Conservation (phyloP, 2,797 vertebrate genomes). For the Peromyscus attwateri region DNA sequence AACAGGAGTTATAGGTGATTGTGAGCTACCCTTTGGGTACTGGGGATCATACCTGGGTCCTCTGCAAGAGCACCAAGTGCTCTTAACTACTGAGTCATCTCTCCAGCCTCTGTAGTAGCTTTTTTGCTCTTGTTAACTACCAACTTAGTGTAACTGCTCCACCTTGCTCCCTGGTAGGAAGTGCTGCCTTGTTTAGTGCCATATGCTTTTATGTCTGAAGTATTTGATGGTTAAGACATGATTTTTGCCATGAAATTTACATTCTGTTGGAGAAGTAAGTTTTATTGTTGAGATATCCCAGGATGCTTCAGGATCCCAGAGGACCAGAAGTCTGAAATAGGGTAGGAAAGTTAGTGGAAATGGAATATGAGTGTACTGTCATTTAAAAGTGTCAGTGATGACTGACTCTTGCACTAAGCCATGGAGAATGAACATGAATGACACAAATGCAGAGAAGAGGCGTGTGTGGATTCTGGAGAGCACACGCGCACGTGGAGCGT, state of each 20-base stretch:
- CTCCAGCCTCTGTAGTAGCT: background rate
- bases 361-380: background rate
- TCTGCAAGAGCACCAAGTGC: background rate
- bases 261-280: background rate
- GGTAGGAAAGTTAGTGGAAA: background rate
- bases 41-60: background rate
- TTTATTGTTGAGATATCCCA: background rate
- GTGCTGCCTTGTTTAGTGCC: background rate
- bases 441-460: conserved; percentile 17
- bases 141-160: background rate
- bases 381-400: background rate
- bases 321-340: background rate
- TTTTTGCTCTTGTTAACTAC: background rate
- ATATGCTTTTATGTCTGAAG: background rate
- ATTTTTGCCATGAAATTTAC: conserved; percentile 31
- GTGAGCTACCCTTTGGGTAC: background rate
- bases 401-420: background rate
- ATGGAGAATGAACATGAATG: background rate
- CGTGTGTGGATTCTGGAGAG: background rate
- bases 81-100: background rate
- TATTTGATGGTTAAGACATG: background rate
- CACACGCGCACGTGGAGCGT: background rate
- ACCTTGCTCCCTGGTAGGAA: background rate
- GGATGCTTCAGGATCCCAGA: background rate
- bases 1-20: background rate